These are phyloP conservation scores for Thrips palmi DNA, from an alignment of 1,140 invertebrate genomes.

Conservation along the genomic window DNA sequence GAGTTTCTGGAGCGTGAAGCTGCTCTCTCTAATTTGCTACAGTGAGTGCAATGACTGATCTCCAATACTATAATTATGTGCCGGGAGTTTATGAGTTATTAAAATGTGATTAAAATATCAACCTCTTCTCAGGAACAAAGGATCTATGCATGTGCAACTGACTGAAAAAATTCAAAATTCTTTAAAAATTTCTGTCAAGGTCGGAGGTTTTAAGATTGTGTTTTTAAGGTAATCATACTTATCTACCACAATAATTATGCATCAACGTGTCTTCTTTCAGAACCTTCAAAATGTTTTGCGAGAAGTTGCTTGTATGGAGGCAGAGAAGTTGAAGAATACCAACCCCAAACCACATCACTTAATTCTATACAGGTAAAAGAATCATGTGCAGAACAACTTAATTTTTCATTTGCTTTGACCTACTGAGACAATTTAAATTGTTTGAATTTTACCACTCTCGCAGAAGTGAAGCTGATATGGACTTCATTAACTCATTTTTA, in stretches of 20 bases:
- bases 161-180: constrained; percentile 52
- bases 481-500: constrained; percentile 47
- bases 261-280: constrained; percentile 17
- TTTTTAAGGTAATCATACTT: background rate
- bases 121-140: constrained; percentile 36
- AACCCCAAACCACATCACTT: constrained; percentile 32
- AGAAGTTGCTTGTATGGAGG: constrained; percentile 44
- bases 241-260: too few species aligned
- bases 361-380: constrained; percentile 32
- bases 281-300: constrained; percentile 37
- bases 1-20: constrained; percentile 42
- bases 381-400: too few species aligned
- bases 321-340: constrained; percentile 33
- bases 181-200: constrained; percentile 39
- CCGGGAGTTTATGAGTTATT: constrained; percentile 3
- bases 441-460: constrained; percentile 15
- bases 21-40: constrained; percentile 41
- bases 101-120: constrained; percentile 13
- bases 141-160: constrained; percentile 42
- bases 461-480: constrained; percentile 51
- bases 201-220: constrained; percentile 14
- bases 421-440: too few species aligned
- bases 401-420: too few species aligned
- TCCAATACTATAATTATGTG: constrained; percentile 2
- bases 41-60: constrained; percentile 28